A percentile compares a stretch with the other conserved stretches of the same genome.
Evolutionary conservation across 2,113 vertebrate species (phyloP).

Genomic region (Archocentrus centrarchus): DNA sequence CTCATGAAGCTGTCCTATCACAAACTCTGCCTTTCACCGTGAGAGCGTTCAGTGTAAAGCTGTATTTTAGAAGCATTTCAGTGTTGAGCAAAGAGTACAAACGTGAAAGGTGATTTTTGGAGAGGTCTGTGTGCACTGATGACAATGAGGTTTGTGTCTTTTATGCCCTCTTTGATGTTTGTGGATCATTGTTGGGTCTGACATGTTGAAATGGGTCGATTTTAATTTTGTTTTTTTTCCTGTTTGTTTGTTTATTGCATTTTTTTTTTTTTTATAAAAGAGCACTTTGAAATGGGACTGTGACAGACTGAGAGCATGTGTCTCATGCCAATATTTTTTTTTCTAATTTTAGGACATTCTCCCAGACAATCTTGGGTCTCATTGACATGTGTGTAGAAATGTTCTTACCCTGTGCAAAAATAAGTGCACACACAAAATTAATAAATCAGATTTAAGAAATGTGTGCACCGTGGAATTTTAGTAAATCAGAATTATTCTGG

Average conservation of each 20-base stretch:
- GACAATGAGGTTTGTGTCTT: neutral
- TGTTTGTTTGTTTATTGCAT: neutral
- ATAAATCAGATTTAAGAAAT: neutral
- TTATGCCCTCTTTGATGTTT: neutral
- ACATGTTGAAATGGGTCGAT: neutral
- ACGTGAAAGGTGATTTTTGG: accelerated
- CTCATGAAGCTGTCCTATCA: neutral
- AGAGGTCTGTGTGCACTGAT: accelerated
- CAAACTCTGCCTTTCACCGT: accelerated
- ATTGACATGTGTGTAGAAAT: no score
- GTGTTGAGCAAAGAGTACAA: neutral
- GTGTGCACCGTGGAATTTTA: neutral
- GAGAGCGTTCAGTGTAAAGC: neutral
- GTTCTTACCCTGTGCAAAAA: neutral
- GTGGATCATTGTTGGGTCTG: neutral
- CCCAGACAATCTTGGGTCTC: no score
- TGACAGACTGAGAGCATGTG: accelerated
- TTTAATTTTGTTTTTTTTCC: neutral
- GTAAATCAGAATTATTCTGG: no score
- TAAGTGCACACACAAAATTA: neutral
- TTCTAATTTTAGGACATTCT: no score
- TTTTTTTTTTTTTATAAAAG: neutral
- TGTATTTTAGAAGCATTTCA: no score
- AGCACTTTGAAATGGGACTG: neutral
- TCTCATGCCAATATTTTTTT: neutral